A percentile compares a stretch with the other conserved stretches of the same genome.
Evolutionary conservation across 1,140 invertebrate genomes (phyloP).

Genomic region (Sinonovacula constricta): DNA sequence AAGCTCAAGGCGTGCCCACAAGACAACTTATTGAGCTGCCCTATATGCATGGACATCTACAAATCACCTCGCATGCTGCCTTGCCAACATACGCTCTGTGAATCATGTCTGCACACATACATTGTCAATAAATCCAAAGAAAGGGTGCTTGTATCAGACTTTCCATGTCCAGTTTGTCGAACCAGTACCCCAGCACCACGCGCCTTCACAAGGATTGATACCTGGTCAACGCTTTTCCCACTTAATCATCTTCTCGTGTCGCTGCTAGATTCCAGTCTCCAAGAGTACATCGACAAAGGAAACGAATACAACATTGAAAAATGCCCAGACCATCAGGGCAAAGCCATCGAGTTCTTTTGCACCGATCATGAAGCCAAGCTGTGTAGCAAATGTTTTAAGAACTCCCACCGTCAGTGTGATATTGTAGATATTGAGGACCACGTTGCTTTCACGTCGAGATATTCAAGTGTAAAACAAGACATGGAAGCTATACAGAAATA

Average conservation of each 20-base stretch:
- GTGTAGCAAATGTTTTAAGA: conserved; percentile 50
- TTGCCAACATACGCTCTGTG: conserved; percentile 46
- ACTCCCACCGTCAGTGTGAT: conserved; percentile 40
- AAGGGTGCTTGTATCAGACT: conserved; percentile 40
- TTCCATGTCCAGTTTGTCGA: conserved; percentile 41
- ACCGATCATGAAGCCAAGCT: conserved; percentile 33
- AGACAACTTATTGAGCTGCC: conserved; percentile 42
- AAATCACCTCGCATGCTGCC: conserved; percentile 43
- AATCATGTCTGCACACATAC: conserved; percentile 44
- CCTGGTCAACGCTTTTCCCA: conserved; percentile 41
- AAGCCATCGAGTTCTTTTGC: conserved; percentile 48
- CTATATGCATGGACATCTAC: conserved; percentile 51
- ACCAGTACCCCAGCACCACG: conserved; percentile 40
- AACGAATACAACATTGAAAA: not conserved
- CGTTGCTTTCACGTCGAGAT: conserved; percentile 33
- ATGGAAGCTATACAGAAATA: conserved; percentile 21
- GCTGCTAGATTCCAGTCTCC: conserved; percentile 39
- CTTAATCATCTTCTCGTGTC: conserved; percentile 41
- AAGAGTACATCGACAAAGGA: conserved; percentile 34
- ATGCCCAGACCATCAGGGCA: conserved; percentile 27
- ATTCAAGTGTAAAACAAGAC: conserved; percentile 25
- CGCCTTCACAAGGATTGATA: conserved; percentile 42
- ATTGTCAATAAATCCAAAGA: conserved; percentile 45
- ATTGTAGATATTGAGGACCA: conserved; percentile 45
- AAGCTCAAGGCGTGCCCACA: conserved; percentile 24